Percentiles rank a stretch among this genome's conserved stretches.
Evolutionary conservation across 2,888 invertebrate species (phyloP).

Genomic region (Rutpela maculata): DNA sequence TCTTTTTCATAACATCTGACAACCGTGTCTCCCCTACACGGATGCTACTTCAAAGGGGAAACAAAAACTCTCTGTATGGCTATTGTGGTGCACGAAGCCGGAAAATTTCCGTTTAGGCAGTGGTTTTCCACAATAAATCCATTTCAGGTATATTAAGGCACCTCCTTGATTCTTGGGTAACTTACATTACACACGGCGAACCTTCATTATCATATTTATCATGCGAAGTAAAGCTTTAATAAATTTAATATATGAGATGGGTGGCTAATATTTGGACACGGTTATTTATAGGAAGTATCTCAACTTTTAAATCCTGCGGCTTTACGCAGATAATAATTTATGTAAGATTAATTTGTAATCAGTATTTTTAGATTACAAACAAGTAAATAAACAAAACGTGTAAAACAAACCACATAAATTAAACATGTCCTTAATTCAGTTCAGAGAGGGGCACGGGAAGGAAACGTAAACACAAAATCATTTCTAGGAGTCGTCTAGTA

Average conservation of each 20-base stretch:
- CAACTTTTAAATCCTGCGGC: neutral
- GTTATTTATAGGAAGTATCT: neutral
- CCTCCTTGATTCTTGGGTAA: slow-evolving; percentile 3
- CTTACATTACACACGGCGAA: neutral
- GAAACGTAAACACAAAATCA: too few relatives aligned
- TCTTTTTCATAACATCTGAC: neutral
- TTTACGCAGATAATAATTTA: neutral
- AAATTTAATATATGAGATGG: neutral
- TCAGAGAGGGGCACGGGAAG: too few relatives aligned
- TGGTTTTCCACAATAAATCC: slow-evolving; percentile 19
- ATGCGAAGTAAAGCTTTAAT: neutral
- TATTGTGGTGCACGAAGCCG: slow-evolving; percentile 28
- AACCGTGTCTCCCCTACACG: slow-evolving; percentile 7
- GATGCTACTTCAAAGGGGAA: slow-evolving; percentile 4
- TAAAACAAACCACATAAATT: too few relatives aligned
- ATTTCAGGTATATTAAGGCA: slow-evolving; percentile 28
- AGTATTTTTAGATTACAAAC: too few relatives aligned
- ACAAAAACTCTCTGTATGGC: slow-evolving; percentile 24
- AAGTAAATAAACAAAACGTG: too few relatives aligned
- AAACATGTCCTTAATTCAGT: too few relatives aligned
- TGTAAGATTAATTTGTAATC: too few relatives aligned
- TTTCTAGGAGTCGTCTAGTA: too few relatives aligned
- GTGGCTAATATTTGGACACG: neutral
- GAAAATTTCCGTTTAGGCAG: slow-evolving; percentile 23
- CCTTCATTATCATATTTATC: slow-evolving; percentile 1